Conservation (phyloP, 2,113 vertebrate species). For the Erpornis zantholeuca region DNA sequence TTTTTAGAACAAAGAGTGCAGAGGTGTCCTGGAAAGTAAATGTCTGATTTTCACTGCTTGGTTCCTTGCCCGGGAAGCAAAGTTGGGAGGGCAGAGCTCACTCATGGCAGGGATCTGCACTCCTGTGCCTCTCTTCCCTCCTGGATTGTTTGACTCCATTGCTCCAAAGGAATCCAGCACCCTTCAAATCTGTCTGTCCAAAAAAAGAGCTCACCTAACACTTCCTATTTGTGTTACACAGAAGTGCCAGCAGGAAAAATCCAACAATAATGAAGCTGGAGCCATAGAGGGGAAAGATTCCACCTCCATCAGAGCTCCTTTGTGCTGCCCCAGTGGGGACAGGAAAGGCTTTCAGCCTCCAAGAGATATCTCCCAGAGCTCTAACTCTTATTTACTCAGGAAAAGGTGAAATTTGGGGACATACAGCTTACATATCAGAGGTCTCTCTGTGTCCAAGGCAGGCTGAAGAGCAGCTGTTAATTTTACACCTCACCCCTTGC, state of each 20-base stretch:
- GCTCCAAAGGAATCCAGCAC: not conserved
- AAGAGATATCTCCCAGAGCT: not conserved
- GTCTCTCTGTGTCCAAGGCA: not conserved
- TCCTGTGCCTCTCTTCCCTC: not conserved
- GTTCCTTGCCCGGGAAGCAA: not conserved
- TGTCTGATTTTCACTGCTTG: not conserved
- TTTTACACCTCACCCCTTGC: not conserved
- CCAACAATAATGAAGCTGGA: not conserved
- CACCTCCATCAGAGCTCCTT: not conserved
- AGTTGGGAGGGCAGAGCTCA: not conserved
- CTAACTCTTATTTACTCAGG: not conserved
- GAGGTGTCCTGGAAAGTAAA: not conserved
- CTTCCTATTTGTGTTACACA: not conserved
- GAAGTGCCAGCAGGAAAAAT: not conserved
- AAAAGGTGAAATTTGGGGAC: not conserved
- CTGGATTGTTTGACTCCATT: not conserved
- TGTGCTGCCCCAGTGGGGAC: not conserved
- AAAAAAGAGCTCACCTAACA: not conserved
- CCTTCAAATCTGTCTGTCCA: not conserved
- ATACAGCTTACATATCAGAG: not conserved
- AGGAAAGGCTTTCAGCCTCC: not conserved
- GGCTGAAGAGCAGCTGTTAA: not conserved
- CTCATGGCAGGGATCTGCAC: not conserved
- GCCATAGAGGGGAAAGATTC: not conserved
- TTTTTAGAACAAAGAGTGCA: slow-evolving; percentile 4